These are phyloP conservation scores for Gryllus bimaculatus DNA, from an alignment of 1,140 invertebrate genomes.

Conservation along the genomic window DNA sequence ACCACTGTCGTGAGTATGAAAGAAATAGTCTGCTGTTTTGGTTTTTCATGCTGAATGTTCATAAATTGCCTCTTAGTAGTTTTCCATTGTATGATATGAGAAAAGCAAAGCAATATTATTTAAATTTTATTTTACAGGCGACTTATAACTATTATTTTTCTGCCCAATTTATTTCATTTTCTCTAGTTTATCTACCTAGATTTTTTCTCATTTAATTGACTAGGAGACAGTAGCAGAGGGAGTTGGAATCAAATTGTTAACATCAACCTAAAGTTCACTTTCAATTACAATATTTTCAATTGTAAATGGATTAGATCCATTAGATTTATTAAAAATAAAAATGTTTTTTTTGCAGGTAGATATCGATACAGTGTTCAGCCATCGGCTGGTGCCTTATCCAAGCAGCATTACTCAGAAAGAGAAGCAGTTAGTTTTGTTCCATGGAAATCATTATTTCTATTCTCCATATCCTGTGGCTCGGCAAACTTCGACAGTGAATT, in stretches of 20 bases:
- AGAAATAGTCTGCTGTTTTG: not conserved
- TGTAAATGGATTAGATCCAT: not conserved
- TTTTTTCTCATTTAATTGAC: not conserved
- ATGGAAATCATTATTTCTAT: constrained; percentile 74
- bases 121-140: no score
- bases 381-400: constrained; percentile 72
- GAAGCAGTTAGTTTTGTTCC: constrained; percentile 83
- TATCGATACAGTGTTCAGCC: constrained; percentile 66
- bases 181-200: not conserved
- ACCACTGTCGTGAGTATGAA: constrained; percentile 38
- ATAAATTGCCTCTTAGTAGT: not conserved
- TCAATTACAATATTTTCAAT: not conserved
- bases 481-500: constrained; percentile 71
- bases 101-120: not conserved
- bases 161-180: not conserved
- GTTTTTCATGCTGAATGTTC: not conserved
- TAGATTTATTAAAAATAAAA: not conserved
- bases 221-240: no score
- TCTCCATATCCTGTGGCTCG: constrained; percentile 68
- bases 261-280: not conserved
- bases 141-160: not conserved
- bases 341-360: constrained; percentile 29
- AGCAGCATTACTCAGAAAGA: constrained; percentile 82
- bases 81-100: not conserved
- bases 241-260: not conserved